Percentiles rank a stretch among this genome's conserved stretches.
Conservation (phyloP, 2,797 vertebrate species). For the Halcyon chelicuti region DNA sequence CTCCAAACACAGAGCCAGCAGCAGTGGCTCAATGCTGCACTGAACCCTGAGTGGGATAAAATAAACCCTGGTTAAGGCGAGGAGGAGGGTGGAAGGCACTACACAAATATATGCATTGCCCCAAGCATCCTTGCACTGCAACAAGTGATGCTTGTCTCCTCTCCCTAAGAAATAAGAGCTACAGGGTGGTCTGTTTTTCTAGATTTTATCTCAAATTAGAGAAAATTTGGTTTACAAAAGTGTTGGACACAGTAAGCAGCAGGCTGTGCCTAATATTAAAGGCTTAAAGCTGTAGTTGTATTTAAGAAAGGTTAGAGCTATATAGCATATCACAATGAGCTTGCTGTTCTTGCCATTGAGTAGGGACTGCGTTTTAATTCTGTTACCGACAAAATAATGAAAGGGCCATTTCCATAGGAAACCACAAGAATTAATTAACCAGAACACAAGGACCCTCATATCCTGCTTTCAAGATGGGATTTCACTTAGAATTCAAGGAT, state of each 20-base stretch:
- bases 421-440: constrained; percentile 21
- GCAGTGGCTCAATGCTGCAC: background rate
- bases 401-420: background rate
- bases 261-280: background rate
- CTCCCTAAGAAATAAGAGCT: background rate
- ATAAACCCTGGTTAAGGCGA: background rate
- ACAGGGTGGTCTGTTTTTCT: background rate
- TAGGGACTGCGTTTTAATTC: background rate
- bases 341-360: background rate
- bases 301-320: background rate
- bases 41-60: background rate
- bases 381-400: background rate
- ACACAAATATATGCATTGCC: background rate
- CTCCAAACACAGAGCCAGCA: background rate
- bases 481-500: constrained; percentile 27
- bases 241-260: background rate
- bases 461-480: background rate
- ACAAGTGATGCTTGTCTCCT: background rate
- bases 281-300: background rate
- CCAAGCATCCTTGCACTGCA: accelerated
- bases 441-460: background rate
- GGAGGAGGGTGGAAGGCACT: background rate
- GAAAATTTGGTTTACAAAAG: background rate
- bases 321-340: background rate
- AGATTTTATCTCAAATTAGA: background rate